These are phyloP conservation scores for Sander vitreus DNA, from an alignment of 2,113 vertebrate species.

Conservation along the genomic window DNA sequence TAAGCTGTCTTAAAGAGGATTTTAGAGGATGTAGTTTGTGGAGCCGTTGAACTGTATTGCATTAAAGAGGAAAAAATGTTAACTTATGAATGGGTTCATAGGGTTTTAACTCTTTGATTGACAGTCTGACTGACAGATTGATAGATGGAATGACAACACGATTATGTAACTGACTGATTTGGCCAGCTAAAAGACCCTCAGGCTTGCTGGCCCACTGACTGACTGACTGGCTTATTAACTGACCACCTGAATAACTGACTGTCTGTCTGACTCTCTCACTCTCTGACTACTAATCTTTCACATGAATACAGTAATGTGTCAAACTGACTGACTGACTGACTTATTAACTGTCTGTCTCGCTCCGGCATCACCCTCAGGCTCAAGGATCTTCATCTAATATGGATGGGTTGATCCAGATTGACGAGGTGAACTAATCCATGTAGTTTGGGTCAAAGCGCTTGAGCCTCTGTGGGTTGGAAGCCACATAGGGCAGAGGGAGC, in stretches of 20 bases:
- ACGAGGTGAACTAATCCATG: constrained; percentile 79
- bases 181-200: background rate
- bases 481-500: constrained; percentile 51
- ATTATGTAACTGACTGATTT: constrained; percentile 29
- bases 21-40: background rate
- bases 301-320: constrained; percentile 35
- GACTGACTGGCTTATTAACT: constrained; percentile 36
- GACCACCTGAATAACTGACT: constrained; percentile 15
- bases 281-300: constrained; percentile 35
- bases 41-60: background rate
- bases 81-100: background rate
- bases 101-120: background rate
- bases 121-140: constrained; percentile 23
- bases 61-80: background rate
- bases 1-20: background rate
- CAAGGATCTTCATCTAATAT: constrained; percentile 62
- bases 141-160: constrained; percentile 28
- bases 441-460: constrained; percentile 73
- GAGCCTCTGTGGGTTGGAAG: constrained; percentile 62
- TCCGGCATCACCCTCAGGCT: constrained; percentile 33
- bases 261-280: background rate
- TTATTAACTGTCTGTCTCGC: constrained; percentile 49
- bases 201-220: constrained; percentile 32
- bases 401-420: constrained; percentile 76
- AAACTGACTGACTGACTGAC: constrained; percentile 44